A percentile compares a stretch with the other conserved stretches of the same genome.
Evolutionary conservation across 2,113 vertebrate genomes (phyloP).

Genomic region (Leucoraja erinaceus): DNA sequence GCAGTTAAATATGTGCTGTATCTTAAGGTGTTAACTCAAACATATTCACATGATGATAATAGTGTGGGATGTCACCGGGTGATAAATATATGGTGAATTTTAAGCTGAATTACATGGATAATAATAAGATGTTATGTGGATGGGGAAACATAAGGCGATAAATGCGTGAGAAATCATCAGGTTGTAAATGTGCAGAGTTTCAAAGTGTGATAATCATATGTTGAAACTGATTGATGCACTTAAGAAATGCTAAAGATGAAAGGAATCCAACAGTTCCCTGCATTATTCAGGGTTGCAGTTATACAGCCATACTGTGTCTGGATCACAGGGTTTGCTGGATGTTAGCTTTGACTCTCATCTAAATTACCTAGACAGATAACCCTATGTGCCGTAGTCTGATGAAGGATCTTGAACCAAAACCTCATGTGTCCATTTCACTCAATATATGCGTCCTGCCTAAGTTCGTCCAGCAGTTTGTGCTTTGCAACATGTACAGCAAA

Average conservation of each 20-base stretch:
- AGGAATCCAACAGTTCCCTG: background rate
- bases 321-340: background rate
- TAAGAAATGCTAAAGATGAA: background rate
- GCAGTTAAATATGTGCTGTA: background rate
- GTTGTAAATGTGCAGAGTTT: background rate
- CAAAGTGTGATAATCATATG: background rate
- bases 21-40: background rate
- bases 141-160: background rate
- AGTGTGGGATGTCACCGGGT: background rate
- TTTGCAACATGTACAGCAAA: no score
- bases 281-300: no score
- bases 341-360: background rate
- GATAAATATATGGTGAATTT: constrained; percentile 11
- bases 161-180: background rate
- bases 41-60: background rate
- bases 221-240: background rate
- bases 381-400: no score
- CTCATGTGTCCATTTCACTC: no score
- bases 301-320: no score
- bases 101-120: background rate
- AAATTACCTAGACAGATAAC: background rate
- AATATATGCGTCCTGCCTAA: no score
- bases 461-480: no score
- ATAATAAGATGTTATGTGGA: background rate
- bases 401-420: no score